phyloP scores from a whole-genome alignment of 1,140 invertebrate genomes.

The Battus philenor region DNA sequence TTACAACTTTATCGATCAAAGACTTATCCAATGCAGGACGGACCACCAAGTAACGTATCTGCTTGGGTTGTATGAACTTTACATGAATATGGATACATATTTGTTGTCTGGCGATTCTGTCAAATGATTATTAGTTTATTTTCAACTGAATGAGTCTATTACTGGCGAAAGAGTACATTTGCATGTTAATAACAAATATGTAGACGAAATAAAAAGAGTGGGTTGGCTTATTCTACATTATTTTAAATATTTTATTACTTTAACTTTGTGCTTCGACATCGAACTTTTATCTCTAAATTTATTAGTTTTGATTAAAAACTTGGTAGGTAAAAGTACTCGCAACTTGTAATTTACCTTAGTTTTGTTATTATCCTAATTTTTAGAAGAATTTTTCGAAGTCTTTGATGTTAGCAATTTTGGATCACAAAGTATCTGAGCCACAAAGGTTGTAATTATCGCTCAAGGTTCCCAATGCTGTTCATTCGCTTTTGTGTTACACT shows the following conservation, averaged over 20 bases:
- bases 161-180: constrained; percentile 33
- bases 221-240: too few relatives aligned
- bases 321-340: too few relatives aligned
- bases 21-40: constrained; percentile 41
- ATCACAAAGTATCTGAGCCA: constrained; percentile 42
- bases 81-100: constrained; percentile 53
- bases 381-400: constrained; percentile 3
- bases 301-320: too few relatives aligned
- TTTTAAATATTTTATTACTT: too few relatives aligned
- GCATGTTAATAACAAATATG: constrained; percentile 15
- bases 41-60: constrained; percentile 56
- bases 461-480: constrained; percentile 57
- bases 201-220: constrained; percentile 13
- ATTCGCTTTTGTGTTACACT: constrained; percentile 43
- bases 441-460: constrained; percentile 70
- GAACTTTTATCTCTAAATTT: too few relatives aligned
- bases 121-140: constrained; percentile 55
- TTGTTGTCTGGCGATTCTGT: constrained; percentile 60
- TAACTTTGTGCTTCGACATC: too few relatives aligned
- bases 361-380: constrained; percentile 15
- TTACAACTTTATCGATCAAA: constrained; percentile 71
- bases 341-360: too few relatives aligned
- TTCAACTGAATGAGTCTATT: constrained; percentile 63
- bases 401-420: constrained; percentile 42
- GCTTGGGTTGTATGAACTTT: constrained; percentile 34